These are phyloP conservation scores for Lipophrys pholis DNA, from an alignment of 2,113 vertebrate genomes.

Conservation along the genomic window DNA sequence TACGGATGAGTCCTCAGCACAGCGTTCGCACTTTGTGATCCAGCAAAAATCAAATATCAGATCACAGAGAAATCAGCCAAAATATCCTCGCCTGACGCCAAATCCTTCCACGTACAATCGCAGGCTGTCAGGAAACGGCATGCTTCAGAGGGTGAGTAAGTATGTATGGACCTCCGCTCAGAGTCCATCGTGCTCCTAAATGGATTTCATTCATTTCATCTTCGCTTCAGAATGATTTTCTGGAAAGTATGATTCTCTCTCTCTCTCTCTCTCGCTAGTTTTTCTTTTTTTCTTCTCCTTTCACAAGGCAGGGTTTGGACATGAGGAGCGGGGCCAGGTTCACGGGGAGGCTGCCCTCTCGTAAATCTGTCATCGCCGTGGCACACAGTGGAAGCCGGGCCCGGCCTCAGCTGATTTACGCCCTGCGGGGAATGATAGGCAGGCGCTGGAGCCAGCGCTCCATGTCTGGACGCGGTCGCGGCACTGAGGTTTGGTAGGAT, in stretches of 20 bases:
- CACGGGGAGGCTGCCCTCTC: slow-evolving; percentile 66
- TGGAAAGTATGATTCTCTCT: not conserved
- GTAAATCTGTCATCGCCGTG: slow-evolving; percentile 79
- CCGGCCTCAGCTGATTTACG: slow-evolving; percentile 73
- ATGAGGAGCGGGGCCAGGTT: slow-evolving; percentile 59
- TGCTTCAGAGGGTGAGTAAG: slow-evolving; percentile 4
- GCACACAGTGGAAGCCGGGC: slow-evolving; percentile 47
- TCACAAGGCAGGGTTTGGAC: not conserved
- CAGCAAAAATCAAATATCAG: slow-evolving; percentile 1
- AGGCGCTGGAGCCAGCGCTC: slow-evolving; percentile 55
- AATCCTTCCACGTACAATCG: not conserved
- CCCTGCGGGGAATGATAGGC: slow-evolving; percentile 77
- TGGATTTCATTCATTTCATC: not conserved
- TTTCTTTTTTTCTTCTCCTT: not conserved
- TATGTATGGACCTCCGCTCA: not conserved
- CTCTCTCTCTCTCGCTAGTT: not conserved
- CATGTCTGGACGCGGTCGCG: slow-evolving; percentile 45
- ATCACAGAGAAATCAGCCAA: slow-evolving; percentile 14
- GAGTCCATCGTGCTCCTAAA: not conserved
- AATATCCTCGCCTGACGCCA: not conserved
- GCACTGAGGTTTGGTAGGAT: not conserved
- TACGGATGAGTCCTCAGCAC: not conserved
- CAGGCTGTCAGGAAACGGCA: slow-evolving; percentile 15
- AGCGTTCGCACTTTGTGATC: not conserved
- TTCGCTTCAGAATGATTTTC: not conserved